Evolutionary conservation across 2,113 vertebrate species (phyloP).

Genomic region (Sinosuthora webbiana): DNA sequence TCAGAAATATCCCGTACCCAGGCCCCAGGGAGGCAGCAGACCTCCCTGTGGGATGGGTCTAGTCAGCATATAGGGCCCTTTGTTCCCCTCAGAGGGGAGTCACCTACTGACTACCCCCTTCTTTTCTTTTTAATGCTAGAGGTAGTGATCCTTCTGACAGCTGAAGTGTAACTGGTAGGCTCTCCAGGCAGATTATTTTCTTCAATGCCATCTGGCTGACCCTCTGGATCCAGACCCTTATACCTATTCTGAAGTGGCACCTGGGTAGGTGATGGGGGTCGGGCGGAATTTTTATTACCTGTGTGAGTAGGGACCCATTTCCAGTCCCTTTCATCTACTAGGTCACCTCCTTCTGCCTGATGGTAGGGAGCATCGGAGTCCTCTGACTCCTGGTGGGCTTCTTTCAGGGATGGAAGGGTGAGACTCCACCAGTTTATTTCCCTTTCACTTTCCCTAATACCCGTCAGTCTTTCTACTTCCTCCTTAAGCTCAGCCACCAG

Average conservation of each 20-base stretch:
- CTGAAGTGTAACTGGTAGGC: not conserved
- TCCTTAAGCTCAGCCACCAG: not conserved
- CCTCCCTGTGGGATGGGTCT: not conserved
- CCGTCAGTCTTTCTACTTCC: not conserved
- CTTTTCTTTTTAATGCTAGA: not conserved
- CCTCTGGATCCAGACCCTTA: not conserved
- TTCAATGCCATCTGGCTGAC: not conserved
- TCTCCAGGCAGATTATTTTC: not conserved
- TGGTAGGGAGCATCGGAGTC: not conserved
- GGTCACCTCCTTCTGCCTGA: not conserved
- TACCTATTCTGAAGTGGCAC: not conserved
- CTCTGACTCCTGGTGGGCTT: not conserved
- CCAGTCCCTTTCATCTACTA: not conserved
- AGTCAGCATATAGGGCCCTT: not conserved
- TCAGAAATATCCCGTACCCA: fast-evolving
- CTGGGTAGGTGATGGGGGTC: not conserved
- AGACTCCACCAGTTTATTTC: not conserved
- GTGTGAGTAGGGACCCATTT: not conserved
- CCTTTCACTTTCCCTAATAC: not conserved
- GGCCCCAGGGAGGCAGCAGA: not conserved
- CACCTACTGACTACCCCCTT: not conserved
- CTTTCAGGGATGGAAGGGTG: not conserved
- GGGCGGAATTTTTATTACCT: not conserved
- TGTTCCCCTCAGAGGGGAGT: not conserved
- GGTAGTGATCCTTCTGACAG: no score